Evolutionary conservation across 2,113 vertebrate species (phyloP), one percentile per base, ranked within the genome.

Genomic region (Lutjanus erythropterus): DNA sequence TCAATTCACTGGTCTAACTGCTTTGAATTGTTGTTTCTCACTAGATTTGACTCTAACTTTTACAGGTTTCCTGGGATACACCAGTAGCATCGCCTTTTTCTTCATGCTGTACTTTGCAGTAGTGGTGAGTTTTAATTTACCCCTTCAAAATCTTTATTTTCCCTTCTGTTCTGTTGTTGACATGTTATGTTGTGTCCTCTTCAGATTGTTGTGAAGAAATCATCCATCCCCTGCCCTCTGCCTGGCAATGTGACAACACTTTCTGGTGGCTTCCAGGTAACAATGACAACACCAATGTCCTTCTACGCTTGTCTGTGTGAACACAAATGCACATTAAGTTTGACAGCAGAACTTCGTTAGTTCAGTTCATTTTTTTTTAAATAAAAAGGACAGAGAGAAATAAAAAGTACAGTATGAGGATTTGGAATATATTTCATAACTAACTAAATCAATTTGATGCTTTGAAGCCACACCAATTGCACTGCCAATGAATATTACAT

Each of bases 31-130:
- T 29, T 31, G 15, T 27, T 58, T 66, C 25, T 85, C 50, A 73
- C 16, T n/a, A 39, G 29, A 31, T 44, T 3, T 53, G 11, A 71
- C 18, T 95, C 91, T 94, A 86, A 92, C 93, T 90, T 71, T 94
- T 91, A 90, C 93, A 99, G 98, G 97, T 87, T 99, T 98, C 94
- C 96, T 99, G 92, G 96, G 97, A 90, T 99, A 97, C 94, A 97
- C 96, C 92, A 99, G 98, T 92, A 96, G 97, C 94, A 88, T 99
- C 70, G 96, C 97, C 90, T 98, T 97, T 94, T 89, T 97, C 93
- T 97, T 97, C 92, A 97, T 96, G 96, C 89, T 97, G 84, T 98
- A 97, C 91, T 99, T 99, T 93, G 88, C 95, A 86, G 81, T 96
- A 87, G 97, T 97, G 96, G 98, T 98, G 94, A 98, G 97, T 80